Conservation (phyloP, 2,888 invertebrate species). For the Agrilus mali region DNA sequence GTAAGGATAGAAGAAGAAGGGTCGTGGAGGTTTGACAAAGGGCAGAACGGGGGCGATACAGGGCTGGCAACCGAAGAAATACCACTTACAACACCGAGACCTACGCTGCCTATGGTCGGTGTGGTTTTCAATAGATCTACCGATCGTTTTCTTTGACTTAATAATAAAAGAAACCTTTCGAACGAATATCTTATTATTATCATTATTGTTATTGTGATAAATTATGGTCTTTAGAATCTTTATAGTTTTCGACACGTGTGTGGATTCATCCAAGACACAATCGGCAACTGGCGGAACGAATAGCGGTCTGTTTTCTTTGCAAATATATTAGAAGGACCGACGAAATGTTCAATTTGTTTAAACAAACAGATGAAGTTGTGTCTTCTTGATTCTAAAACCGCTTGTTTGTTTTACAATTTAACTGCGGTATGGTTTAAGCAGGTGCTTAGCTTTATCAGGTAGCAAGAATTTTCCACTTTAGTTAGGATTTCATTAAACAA, state of each 20-base stretch:
- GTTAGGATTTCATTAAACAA: too few species aligned
- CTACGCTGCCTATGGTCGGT: constrained; percentile 21
- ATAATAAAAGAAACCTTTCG: constrained; percentile 18
- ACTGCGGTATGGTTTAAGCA: too few species aligned
- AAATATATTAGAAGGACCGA: too few species aligned
- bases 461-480: too few species aligned
- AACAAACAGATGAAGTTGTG: too few species aligned
- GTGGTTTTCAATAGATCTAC: constrained; percentile 26
- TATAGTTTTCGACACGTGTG: constrained; percentile 33
- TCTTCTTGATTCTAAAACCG: too few species aligned
- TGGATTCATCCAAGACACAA: constrained; percentile 7
- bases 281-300: constrained; percentile 2
- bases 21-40: constrained; percentile 12
- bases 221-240: constrained; percentile 27
- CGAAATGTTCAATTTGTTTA: too few species aligned
- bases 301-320: too few species aligned
- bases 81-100: constrained; percentile 15
- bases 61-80: constrained; percentile 20
- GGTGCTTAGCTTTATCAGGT: too few species aligned
- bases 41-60: constrained; percentile 20
- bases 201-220: constrained; percentile 26
- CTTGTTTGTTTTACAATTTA: too few species aligned
- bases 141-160: constrained; percentile 19
- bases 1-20: constrained; percentile 9
- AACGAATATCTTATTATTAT: constrained; percentile 2